Evolutionary conservation across 2,888 invertebrate species (phyloP).

Genomic region (Sturmia bella): DNA sequence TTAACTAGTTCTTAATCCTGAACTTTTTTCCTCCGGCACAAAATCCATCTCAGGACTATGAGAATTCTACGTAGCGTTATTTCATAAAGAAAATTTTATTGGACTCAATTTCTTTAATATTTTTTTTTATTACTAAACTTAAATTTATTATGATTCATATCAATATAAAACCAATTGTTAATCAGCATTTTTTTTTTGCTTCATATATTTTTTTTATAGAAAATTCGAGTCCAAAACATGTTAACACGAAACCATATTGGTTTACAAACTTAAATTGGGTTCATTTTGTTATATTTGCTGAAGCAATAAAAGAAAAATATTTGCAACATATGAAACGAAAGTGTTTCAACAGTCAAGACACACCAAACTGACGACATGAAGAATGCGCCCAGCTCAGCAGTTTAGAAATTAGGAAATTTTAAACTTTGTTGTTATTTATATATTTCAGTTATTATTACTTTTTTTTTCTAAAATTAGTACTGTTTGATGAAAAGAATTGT

Average conservation of each 20-base stretch:
- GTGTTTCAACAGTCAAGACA: slow-evolving; percentile 23
- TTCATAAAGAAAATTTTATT: too few species aligned
- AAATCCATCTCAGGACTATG: too few species aligned
- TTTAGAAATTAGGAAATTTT: slow-evolving; percentile 62
- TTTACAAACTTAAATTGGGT: slow-evolving; percentile 73
- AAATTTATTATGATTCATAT: too few species aligned
- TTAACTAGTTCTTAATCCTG: too few species aligned
- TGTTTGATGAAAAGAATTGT: too few species aligned
- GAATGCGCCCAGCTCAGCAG: slow-evolving; percentile 60
- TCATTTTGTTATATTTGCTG: slow-evolving; percentile 26
- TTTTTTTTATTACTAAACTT: too few species aligned
- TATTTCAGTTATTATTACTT: background rate
- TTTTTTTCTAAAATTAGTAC: background rate
- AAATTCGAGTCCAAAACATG: slow-evolving; percentile 77
- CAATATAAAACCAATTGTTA: too few species aligned
- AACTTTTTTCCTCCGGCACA: too few species aligned
- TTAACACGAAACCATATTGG: slow-evolving; percentile 77
- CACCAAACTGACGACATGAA: slow-evolving; percentile 58
- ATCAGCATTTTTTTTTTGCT: background rate
- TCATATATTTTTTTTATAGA: background rate
- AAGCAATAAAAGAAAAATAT: slow-evolving; percentile 14
- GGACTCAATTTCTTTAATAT: too few species aligned
- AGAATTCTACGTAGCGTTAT: too few species aligned
- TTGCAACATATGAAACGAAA: background rate
- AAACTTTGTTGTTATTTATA: slow-evolving; percentile 37